Evolutionary conservation across 2,797 vertebrate species (phyloP), one percentile per base, ranked within the genome.

Genomic region (Ctenopoma kingsleyae): DNA sequence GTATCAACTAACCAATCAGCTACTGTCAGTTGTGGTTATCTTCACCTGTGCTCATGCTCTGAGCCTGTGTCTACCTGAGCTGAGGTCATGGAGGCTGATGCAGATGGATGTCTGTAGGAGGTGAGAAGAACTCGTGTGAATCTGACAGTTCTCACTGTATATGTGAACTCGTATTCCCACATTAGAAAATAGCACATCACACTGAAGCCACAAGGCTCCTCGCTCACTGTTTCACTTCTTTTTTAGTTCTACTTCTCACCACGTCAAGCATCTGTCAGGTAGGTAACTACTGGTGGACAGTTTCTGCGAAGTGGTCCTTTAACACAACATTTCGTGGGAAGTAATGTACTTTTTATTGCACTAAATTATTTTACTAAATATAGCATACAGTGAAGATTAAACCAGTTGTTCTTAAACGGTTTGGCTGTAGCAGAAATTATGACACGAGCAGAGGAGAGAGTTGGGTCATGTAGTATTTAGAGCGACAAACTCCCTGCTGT

Each of bases 111-210:
- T 67, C 71, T 52, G 54, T 36, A 44, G 68, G 44, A 81, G 73
- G 71, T 59, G 76, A 83, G 57, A 81, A 55, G 40, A 82, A 80
- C 44, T 65, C 0, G 46, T 76, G 86, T 70, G 65, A 86, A 70
- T 80, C 40, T 63, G 54, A 80, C 48, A 67, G 19, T 59, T 73
- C 40, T 65, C 59, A 54, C 65, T 20, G 30, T 43, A 47, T 30
- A n/a, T 43, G 52, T 43, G 52, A 72, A 47, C 56, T 32, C 54
- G 69, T 46, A 30, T 61, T 82, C 56, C 55, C 66, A 71, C 49
- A 2, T 64, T 65, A 73, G 58, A 59, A 83, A 85, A 82, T 75
- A 81, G 61, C 59, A 35, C 53, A 22, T 64, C 56, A 67, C 66
- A 38, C 32, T 17, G 1, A 62, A 57, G 49, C 76, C 71, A 22